Conservation (phyloP, 2,888 invertebrate species). For the Amphipyra berbera region DNA sequence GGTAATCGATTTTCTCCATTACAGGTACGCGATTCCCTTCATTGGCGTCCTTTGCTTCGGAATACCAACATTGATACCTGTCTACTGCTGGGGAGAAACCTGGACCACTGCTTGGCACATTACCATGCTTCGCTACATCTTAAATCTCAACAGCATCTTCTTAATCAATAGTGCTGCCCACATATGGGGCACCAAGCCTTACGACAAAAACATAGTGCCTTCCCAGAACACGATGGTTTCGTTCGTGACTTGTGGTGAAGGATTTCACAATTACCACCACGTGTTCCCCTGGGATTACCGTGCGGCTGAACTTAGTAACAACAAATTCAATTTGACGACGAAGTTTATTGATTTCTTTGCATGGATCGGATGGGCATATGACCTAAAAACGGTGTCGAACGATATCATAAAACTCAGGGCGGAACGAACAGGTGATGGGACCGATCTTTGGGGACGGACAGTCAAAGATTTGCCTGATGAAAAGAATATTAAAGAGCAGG, state of each 20-base stretch:
- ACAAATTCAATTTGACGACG: slow-evolving; percentile 67
- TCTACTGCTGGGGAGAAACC: slow-evolving; percentile 90
- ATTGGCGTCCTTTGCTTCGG: slow-evolving; percentile 88
- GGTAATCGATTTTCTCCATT: slow-evolving; percentile 24
- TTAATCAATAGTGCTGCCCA: slow-evolving; percentile 92
- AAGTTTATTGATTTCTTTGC: slow-evolving; percentile 73
- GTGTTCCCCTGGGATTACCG: slow-evolving; percentile 75
- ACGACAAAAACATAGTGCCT: slow-evolving; percentile 75
- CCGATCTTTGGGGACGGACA: slow-evolving; percentile 61
- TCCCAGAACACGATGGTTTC: slow-evolving; percentile 61
- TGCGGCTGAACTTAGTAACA: slow-evolving; percentile 73
- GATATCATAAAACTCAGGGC: slow-evolving; percentile 60
- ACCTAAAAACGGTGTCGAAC: slow-evolving; percentile 65
- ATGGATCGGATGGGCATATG: slow-evolving; percentile 74
- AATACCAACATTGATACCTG: slow-evolving; percentile 90
- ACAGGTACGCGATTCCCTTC: slow-evolving; percentile 90
- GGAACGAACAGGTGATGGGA: slow-evolving; percentile 71
- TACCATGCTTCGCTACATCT: slow-evolving; percentile 86
- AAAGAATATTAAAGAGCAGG: slow-evolving; percentile 22
- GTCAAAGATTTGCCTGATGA: slow-evolving; percentile 41
- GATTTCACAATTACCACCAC: slow-evolving; percentile 77
- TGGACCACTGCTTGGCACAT: slow-evolving; percentile 79
- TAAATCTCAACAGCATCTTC: slow-evolving; percentile 91
- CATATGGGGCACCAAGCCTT: slow-evolving; percentile 82
- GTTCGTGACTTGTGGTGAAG: slow-evolving; percentile 68